Base-by-base conservation (phyloP, 2,113 vertebrate genomes). In the Apeltes quadracus region DNA sequence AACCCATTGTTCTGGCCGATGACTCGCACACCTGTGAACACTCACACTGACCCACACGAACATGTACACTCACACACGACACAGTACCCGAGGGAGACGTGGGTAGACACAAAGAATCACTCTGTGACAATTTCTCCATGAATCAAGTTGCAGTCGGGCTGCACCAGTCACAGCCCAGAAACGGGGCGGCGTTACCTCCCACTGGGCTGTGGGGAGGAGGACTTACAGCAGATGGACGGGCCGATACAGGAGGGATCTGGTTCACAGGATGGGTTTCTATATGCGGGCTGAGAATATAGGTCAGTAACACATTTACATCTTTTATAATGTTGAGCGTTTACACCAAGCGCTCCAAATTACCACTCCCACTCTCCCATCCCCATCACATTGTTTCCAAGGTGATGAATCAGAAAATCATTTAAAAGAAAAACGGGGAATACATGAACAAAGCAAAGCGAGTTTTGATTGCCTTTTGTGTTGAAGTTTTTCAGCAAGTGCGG, bases 241-340 rank as follows among this genome's bases (percentile, higher is more conserved):
- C 77, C 56, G 82, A 86, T 87, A 63, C 79, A 83, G 71, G 61
- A 83, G 70, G 75, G 90, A 87, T 87, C 82, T 80, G 79, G 81
- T 90, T 86, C 75, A 84, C 62, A 29, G 76, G 71, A 88, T 73
- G 65, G 73, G 25, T 84, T 86, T 87, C 78, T 90, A 84, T 88
- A 87, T 82, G 69, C 61, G 22, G 82, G 80, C 67, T 63, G 67
- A 63, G 56, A 84, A 91, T 88, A 86, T 90, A 84, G 88, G 91
- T 90, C 89, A 88, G 78, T 84, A 84, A 83, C 79, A 90, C 76
- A 84, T 90, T 90, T 87, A 82, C 78, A 68, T 81, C 85, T 79
- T 83, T 89, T 75, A 66, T 84, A 84, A 83, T 69, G 61, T 65
- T 57, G 61, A 78, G 83, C 73, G 55, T 84, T 84, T 83, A 77